phyloP scores from a whole-genome alignment of 2,888 invertebrate species.

The Drosophila melanocephala region DNA sequence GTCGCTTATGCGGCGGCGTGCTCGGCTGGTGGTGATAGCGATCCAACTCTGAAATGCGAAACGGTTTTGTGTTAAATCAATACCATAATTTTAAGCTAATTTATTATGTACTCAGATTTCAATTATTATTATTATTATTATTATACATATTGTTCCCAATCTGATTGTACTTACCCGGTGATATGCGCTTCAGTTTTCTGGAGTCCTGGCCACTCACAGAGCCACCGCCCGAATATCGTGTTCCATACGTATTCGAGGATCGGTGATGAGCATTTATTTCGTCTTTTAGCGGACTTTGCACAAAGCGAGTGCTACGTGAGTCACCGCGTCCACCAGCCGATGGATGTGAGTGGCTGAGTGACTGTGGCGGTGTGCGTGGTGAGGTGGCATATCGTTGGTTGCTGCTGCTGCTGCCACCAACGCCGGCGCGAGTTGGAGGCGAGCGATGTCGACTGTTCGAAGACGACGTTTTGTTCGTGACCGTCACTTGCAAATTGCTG shows the following conservation, averaged over 20 bases:
- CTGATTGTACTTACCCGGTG: conserved; percentile 77
- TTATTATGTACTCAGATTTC: neutral
- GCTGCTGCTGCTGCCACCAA: conserved; percentile 49
- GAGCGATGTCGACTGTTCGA: conserved; percentile 74
- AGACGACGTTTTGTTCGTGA: conserved; percentile 74
- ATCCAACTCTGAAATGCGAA: conserved; percentile 66
- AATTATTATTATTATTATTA: neutral
- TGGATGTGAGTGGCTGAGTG: conserved; percentile 54
- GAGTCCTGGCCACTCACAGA: conserved; percentile 56
- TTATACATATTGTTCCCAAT: neutral
- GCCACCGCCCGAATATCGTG: conserved; percentile 70
- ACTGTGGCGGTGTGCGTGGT: conserved; percentile 85
- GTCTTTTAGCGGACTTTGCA: conserved; percentile 72
- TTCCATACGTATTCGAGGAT: conserved; percentile 78
- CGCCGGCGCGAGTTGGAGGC: conserved; percentile 55
- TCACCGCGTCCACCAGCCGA: conserved; percentile 47
- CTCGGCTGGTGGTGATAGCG: conserved; percentile 84
- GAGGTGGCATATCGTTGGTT: conserved; percentile 80
- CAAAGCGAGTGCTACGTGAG: conserved; percentile 74
- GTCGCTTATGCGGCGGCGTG: conserved; percentile 84
- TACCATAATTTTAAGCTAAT: neutral
- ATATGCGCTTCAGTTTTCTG: conserved; percentile 78
- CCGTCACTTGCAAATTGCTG: conserved; percentile 78
- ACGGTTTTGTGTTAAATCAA: neutral
- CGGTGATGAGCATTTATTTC: conserved; percentile 66